Conservation (phyloP, 2,797 vertebrate genomes). For the Falco naumanni region DNA sequence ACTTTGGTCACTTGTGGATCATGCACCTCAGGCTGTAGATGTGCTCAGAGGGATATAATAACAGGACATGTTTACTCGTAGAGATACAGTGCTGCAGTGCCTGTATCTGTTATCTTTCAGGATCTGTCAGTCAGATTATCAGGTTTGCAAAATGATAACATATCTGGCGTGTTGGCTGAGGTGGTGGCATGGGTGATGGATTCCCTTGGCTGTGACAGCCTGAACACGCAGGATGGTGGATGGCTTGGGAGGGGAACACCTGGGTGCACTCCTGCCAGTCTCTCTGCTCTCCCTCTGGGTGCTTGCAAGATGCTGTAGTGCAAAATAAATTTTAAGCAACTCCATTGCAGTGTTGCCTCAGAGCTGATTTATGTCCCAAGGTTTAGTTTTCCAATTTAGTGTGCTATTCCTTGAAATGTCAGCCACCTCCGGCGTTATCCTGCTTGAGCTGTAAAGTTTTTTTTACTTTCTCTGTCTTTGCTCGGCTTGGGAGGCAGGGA, state of each 20-base stretch:
- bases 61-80: background rate
- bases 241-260: background rate
- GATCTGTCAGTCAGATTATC: background rate
- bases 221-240: rapidly evolving
- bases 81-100: background rate
- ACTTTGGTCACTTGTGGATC: background rate
- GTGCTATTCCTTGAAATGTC: slow-evolving; percentile 33
- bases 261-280: background rate
- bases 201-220: background rate
- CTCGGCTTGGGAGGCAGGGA: background rate
- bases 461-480: background rate
- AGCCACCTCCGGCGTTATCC: background rate
- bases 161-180: background rate
- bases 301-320: background rate
- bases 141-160: background rate
- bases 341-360: background rate
- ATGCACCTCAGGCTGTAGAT: background rate
- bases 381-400: slow-evolving; percentile 3
- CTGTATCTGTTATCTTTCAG: background rate
- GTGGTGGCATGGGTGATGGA: background rate
- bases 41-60: background rate
- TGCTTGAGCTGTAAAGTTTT: background rate
- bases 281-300: background rate
- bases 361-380: background rate
- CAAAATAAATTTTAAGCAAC: background rate